A percentile compares a stretch with the other conserved stretches of the same genome.
phyloP scores from a whole-genome alignment of 1,140 invertebrate species.

The Rhagoletis zephyria region DNA sequence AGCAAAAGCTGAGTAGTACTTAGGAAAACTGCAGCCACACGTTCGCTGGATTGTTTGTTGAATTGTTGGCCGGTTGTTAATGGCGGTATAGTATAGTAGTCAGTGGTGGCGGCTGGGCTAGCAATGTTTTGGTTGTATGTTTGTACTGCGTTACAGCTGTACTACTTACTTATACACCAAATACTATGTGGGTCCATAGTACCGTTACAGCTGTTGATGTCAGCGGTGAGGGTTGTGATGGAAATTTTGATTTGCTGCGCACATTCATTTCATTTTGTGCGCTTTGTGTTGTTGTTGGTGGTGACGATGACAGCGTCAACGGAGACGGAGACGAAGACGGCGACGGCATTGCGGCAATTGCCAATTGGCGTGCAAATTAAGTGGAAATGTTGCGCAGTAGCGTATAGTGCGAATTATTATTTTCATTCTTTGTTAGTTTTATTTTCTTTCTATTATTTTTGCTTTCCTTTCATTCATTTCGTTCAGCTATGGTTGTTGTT shows the following conservation, averaged over 20 bases:
- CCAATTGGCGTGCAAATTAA: conserved; percentile 51
- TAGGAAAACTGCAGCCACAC: neutral
- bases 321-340: no score
- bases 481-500: neutral
- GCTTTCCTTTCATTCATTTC: conserved; percentile 31
- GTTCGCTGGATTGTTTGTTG: conserved; percentile 36
- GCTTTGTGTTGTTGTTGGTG: neutral
- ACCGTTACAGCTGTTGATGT: neutral
- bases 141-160: no score
- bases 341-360: conserved; percentile 39
- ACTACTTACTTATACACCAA: neutral
- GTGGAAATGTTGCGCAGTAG: conserved; percentile 49
- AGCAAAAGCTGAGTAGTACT: conserved; percentile 38
- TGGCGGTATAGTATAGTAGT: neutral
- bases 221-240: neutral
- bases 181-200: neutral
- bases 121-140: neutral
- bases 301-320: neutral
- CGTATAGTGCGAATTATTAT: conserved; percentile 10
- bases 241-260: conserved; percentile 40
- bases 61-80: conserved; percentile 8
- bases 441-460: conserved; percentile 46
- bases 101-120: neutral
- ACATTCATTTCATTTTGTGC: conserved; percentile 32
- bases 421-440: neutral